Conservation (phyloP, 2,888 invertebrate species). For the Tortricodes alternella region DNA sequence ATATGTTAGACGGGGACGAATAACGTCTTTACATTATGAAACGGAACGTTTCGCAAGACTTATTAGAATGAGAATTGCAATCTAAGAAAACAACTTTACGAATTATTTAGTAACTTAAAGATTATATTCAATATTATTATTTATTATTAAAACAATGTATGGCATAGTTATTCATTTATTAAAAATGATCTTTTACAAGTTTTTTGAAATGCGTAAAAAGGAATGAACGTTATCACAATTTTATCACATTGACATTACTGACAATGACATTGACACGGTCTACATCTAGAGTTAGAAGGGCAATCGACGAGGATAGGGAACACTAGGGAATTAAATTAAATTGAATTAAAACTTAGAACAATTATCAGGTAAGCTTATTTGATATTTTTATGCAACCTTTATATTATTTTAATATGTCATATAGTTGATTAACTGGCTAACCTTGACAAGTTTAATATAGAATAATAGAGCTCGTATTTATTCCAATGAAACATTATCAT, state of each 20-base stretch:
- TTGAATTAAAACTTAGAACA: background rate
- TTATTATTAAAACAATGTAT: too few relatives aligned
- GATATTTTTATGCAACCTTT: too few relatives aligned
- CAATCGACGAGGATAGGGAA: slow-evolving; percentile 5
- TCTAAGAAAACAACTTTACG: too few relatives aligned
- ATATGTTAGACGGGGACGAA: too few relatives aligned
- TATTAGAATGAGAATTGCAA: too few relatives aligned
- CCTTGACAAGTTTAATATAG: slow-evolving; percentile 58
- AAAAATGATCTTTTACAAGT: too few relatives aligned
- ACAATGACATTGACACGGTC: slow-evolving; percentile 17
- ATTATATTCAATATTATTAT: too few relatives aligned
- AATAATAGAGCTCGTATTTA: slow-evolving; percentile 40
- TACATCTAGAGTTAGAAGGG: slow-evolving; percentile 1
- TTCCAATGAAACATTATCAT: slow-evolving; percentile 37
- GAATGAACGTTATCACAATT: slow-evolving; percentile 2
- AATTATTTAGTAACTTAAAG: too few relatives aligned
- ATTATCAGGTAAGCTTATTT: background rate
- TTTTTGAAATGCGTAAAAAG: background rate
- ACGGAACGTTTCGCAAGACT: too few relatives aligned
- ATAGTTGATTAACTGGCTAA: slow-evolving; percentile 34
- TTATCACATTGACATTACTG: slow-evolving; percentile 11
- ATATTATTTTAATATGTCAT: slow-evolving; percentile 10
- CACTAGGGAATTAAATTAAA: background rate
- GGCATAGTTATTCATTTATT: too few relatives aligned
- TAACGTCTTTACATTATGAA: too few relatives aligned